Evolutionary conservation across 2,888 invertebrate species (phyloP).

Genomic region (Prionchulus punctatus): DNA sequence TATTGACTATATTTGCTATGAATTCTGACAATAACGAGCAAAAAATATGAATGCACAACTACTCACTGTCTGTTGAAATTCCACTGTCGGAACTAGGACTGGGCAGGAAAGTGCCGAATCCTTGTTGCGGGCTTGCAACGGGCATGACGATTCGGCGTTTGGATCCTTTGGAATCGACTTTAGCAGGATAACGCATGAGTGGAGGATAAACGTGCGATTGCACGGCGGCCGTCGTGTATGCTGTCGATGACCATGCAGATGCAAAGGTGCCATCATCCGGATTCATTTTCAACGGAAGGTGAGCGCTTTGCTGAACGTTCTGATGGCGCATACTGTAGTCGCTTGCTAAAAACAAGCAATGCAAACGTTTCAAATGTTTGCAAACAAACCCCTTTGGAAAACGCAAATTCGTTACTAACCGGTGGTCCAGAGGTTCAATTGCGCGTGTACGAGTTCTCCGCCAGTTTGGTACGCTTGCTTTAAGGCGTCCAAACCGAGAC

Average conservation of each 20-base stretch:
- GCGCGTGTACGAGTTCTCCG: slow-evolving; percentile 27
- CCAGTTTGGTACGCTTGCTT: slow-evolving; percentile 14
- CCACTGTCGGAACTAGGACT: slow-evolving; percentile 13
- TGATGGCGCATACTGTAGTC: not conserved
- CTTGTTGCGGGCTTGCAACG: no score
- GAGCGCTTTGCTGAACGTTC: no score
- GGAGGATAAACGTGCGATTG: no score
- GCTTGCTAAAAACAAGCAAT: not conserved
- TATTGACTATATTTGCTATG: not conserved
- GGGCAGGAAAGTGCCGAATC: not conserved
- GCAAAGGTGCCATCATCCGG: not conserved
- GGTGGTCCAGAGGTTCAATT: slow-evolving; percentile 29
- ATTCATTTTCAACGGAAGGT: no score
- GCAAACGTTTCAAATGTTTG: not conserved
- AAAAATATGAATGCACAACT: not conserved
- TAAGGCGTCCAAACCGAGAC: slow-evolving; percentile 19
- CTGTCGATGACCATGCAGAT: no score
- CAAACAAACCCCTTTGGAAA: not conserved
- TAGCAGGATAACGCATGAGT: no score
- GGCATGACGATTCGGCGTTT: no score
- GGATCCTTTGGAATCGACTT: no score
- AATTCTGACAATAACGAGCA: not conserved
- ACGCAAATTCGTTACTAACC: slow-evolving; percentile 10
- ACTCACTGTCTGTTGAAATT: slow-evolving; percentile 12
- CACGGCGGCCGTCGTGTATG: no score